Percentiles rank a stretch among this genome's conserved stretches.
phyloP scores from a whole-genome alignment of 2,113 vertebrate species.

The Machaerirhynchus nigripectus region DNA sequence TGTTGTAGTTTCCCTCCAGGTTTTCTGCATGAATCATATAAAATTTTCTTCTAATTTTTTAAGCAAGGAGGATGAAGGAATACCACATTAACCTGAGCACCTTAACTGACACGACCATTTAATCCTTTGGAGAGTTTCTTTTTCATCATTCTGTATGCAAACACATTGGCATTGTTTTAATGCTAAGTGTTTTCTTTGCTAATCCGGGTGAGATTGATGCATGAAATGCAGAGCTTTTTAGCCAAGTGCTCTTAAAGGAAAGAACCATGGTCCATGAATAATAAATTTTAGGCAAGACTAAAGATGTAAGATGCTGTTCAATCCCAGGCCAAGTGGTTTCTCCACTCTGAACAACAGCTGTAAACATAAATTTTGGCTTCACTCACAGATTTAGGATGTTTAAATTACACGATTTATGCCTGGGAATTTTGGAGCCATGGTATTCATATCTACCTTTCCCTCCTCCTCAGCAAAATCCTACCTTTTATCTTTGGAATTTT shows the following conservation, averaged over 20 bases:
- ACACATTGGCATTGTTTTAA: constrained; percentile 37
- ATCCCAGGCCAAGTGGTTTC: neutral
- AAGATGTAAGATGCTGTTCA: constrained; percentile 36
- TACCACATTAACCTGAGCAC: neutral
- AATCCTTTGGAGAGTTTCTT: neutral
- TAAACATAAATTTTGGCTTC: constrained; percentile 14
- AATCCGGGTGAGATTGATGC: constrained; percentile 44
- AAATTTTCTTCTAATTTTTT: constrained; percentile 1
- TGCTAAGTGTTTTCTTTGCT: constrained; percentile 67
- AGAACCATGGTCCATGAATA: constrained; percentile 25
- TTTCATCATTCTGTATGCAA: constrained; percentile 36
- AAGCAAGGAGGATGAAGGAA: neutral
- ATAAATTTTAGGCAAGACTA: constrained; percentile 60
- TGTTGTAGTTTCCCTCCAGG: constrained; percentile 40
- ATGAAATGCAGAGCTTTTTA: constrained; percentile 45
- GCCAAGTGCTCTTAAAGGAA: constrained; percentile 32
- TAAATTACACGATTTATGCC: constrained; percentile 24
- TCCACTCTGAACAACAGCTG: constrained; percentile 28
- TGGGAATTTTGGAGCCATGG: neutral
- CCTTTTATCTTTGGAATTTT: constrained; percentile 22
- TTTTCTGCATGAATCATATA: constrained; percentile 33
- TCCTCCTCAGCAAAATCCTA: neutral
- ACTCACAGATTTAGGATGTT: constrained; percentile 27
- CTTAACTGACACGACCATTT: neutral
- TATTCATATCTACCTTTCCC: neutral